phyloP scores from a whole-genome alignment of 2,113 vertebrate species.

The Grus americana region DNA sequence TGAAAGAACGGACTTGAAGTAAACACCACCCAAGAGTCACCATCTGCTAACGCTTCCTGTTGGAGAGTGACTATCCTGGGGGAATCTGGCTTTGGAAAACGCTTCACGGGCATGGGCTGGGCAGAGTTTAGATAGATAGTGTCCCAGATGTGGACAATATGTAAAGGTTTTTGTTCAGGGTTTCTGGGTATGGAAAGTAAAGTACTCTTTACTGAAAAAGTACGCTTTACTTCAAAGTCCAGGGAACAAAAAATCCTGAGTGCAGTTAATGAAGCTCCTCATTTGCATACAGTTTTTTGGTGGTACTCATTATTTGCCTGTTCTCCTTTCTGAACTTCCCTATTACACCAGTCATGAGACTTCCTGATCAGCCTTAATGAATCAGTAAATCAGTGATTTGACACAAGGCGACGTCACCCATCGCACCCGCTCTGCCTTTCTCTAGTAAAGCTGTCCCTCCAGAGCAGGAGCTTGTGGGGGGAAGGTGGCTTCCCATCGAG shows the following conservation, averaged over 20 bases:
- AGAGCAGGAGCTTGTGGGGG: not conserved
- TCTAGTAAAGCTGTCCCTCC: not conserved
- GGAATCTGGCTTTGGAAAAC: not conserved
- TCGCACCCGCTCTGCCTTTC: not conserved
- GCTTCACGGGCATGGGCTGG: not conserved
- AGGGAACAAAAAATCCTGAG: not conserved
- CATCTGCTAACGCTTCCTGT: not conserved
- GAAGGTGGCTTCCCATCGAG: not conserved
- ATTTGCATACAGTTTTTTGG: not conserved
- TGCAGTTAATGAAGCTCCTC: not conserved
- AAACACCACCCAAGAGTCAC: not conserved
- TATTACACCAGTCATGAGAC: not conserved
- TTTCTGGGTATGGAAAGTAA: not conserved
- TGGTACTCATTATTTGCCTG: not conserved
- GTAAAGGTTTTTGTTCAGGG: not conserved
- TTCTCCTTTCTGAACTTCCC: not conserved
- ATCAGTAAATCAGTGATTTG: not conserved
- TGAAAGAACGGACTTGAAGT: not conserved
- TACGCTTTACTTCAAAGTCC: not conserved
- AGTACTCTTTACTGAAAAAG: not conserved
- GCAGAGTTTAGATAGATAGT: not conserved
- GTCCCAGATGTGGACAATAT: not conserved
- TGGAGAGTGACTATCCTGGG: not conserved
- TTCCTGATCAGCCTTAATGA: not conserved
- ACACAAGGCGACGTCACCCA: accelerated